Base-by-base conservation (phyloP, 2,888 invertebrate genomes). In the Steinernema hermaphroditum region DNA sequence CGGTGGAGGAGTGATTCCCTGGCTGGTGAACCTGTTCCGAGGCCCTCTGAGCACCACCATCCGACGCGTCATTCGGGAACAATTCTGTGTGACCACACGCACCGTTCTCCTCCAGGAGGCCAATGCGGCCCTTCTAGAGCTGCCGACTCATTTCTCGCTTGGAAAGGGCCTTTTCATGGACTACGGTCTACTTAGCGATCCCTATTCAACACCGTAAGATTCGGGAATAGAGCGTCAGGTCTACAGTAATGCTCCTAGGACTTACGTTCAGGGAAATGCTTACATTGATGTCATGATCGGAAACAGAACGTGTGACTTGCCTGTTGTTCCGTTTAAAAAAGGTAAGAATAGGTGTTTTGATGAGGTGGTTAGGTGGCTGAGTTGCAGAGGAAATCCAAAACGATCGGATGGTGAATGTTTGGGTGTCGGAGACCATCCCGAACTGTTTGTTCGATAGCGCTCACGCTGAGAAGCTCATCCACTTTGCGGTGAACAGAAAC, bases 1-100 rank as follows among this genome's bases (percentile, higher is more conserved):
- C 44, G 82, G 82, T 22, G 83, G 83, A 57, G 80, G 82, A 34
- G 78, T 83, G 1, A 72, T 84, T 37, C 80, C 80, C 1, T 84
- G 82, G 82, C 73, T 84, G 9, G 79, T 83, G 19, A 81, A 84
- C 57, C 74, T 84, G 16, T 83, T 83, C 75, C 72, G 76, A 2
- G 69, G 74, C 0, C 77, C 77, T 14, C 73, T 84, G 19, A 79
- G 81, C 24, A 70, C 69, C 9, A 72, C 80, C 0, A 73, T 84
- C 68, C 78, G 76, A 69, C 34, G 78, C 16, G 74, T 74, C 0
- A 80, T 83, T 54, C 79, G 82, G 68, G 68, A 76, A 37, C 80
- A 81, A 77, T 80, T 83, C 9, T 84, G 84, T 69, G 68, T 68
- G 16, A 72, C 79, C 9, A 77, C 80, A 14, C 54, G 70, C 27